Evolutionary conservation across 2,797 vertebrate genomes (phyloP).

Genomic region (Acrocephalus scirpaceus): DNA sequence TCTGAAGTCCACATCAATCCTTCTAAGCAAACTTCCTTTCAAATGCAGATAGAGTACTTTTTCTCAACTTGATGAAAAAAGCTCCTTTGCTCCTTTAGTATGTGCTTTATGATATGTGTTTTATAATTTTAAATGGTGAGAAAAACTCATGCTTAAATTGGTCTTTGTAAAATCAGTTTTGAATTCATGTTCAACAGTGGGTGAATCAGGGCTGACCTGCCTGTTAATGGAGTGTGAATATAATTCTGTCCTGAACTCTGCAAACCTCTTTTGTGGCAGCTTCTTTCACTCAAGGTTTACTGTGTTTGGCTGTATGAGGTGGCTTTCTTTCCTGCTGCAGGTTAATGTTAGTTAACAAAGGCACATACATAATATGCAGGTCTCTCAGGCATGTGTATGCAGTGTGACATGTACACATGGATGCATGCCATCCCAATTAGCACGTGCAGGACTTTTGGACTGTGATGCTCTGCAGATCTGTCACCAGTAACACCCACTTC

Average conservation of each 20-base stretch:
- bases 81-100: background rate
- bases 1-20: conserved; percentile 33
- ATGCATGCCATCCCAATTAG: background rate
- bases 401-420: background rate
- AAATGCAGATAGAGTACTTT: conserved; percentile 58
- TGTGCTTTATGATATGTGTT: background rate
- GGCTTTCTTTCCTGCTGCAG: background rate
- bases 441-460: background rate
- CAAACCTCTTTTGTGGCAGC: background rate
- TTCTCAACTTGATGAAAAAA: background rate
- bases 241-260: background rate
- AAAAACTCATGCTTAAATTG: background rate
- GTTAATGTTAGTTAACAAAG: background rate
- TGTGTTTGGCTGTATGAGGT: background rate
- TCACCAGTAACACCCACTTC: background rate
- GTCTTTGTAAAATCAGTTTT: background rate
- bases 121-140: background rate
- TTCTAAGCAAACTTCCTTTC: conserved; percentile 63
- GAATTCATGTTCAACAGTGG: background rate
- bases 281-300: background rate
- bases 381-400: accelerated
- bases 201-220: background rate
- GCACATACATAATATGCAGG: background rate
- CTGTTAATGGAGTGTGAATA: background rate
- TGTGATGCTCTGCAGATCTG: background rate